A percentile compares a stretch with the other conserved stretches of the same genome.
phyloP scores from a whole-genome alignment of 2,113 vertebrate genomes.

The Tetrao urogallus region DNA sequence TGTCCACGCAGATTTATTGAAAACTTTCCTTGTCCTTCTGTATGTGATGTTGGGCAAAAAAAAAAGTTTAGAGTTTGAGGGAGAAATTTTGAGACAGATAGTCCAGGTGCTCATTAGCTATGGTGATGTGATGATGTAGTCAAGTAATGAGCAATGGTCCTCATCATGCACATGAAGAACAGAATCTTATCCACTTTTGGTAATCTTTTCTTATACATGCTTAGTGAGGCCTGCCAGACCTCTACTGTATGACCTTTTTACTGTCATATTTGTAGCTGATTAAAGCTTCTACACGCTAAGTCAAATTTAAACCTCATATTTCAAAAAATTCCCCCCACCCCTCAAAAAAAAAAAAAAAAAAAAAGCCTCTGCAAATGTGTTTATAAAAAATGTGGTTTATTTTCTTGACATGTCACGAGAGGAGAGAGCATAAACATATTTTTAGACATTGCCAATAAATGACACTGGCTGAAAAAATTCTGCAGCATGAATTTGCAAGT shows the following conservation, averaged over 20 bases:
- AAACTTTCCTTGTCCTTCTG: neutral
- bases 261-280: neutral
- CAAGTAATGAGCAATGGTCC: neutral
- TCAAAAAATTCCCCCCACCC: neutral
- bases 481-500: neutral
- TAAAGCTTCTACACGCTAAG: neutral
- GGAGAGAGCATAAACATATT: neutral
- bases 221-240: neutral
- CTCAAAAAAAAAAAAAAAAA: neutral
- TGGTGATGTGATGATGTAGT: neutral
- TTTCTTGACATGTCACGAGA: neutral
- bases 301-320: neutral
- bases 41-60: neutral
- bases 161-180: neutral
- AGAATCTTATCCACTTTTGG: neutral
- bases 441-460: neutral
- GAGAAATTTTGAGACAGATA: neutral
- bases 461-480: neutral
- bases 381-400: neutral
- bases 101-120: neutral
- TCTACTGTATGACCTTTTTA: neutral
- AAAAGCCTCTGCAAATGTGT: neutral
- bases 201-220: neutral
- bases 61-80: neutral
- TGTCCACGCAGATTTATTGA: neutral